Percentiles rank a stretch among this genome's conserved stretches.
These are phyloP conservation scores for Tetranychus truncatus DNA, from an alignment of 2,888 invertebrate species.

Conservation along the genomic window DNA sequence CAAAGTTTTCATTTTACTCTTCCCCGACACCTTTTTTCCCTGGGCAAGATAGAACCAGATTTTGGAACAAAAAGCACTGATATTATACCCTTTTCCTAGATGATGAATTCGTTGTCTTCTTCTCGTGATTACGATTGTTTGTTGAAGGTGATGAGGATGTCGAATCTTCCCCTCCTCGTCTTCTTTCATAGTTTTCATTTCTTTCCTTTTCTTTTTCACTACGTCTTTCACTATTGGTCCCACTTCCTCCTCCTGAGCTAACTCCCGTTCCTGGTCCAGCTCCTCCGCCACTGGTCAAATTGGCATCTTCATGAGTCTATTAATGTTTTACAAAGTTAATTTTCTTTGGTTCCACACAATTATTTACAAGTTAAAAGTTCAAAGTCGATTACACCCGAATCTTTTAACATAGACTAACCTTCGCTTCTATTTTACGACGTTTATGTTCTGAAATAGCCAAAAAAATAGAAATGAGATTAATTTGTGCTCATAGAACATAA, in stretches of 20 bases:
- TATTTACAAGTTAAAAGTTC: background rate
- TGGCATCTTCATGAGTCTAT: background rate
- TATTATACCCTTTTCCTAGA: background rate
- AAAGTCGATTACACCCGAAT: background rate
- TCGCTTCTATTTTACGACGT: conserved; percentile 11
- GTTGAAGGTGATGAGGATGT: conserved; percentile 11
- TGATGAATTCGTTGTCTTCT: conserved; percentile 8
- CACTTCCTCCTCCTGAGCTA: background rate
- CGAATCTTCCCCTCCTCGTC: conserved; percentile 6
- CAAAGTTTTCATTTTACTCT: background rate
- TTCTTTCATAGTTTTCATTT: conserved; percentile 1
- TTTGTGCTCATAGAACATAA: too few species aligned
- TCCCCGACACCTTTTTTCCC: background rate
- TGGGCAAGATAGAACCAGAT: background rate
- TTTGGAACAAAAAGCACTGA: background rate
- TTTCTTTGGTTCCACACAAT: background rate
- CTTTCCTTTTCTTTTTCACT: conserved; percentile 10
- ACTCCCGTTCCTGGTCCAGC: background rate
- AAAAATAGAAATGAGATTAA: background rate
- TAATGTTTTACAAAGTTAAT: background rate
- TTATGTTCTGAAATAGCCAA: background rate
- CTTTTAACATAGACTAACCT: background rate
- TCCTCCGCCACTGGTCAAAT: background rate
- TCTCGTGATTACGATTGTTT: background rate
- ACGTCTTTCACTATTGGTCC: background rate